phyloP scores from a whole-genome alignment of 2,797 vertebrate species.

The Yasuhikotakia modesta region DNA sequence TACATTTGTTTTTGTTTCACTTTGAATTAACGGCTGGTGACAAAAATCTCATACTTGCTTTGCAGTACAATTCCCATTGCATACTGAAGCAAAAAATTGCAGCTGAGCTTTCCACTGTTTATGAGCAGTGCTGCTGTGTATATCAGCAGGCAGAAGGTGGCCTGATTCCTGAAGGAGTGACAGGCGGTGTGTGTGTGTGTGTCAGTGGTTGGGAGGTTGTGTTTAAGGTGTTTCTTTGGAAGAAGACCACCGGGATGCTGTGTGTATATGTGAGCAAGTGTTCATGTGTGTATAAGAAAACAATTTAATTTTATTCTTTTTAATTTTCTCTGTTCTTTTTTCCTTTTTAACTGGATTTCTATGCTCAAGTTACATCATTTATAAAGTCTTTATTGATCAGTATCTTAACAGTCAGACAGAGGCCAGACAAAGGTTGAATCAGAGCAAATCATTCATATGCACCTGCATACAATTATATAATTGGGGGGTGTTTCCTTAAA shows the following conservation, averaged over 20 bases:
- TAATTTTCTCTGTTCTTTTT: too few species aligned
- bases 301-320: not conserved
- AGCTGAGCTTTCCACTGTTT: constrained; percentile 57
- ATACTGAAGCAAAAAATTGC: constrained; percentile 31
- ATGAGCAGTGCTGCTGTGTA: constrained; percentile 50
- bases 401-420: not conserved
- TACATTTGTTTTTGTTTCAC: constrained; percentile 31
- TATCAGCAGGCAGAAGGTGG: constrained; percentile 59
- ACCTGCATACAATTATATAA: not conserved
- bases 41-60: constrained; percentile 36
- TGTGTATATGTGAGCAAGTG: constrained; percentile 23
- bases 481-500: not conserved
- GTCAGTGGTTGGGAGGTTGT: constrained; percentile 35
- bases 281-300: constrained; percentile 15
- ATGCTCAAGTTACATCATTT: not conserved
- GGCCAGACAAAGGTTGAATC: not conserved
- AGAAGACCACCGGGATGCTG: constrained; percentile 49
- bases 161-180: constrained; percentile 48
- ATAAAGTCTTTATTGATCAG: constrained; percentile 31
- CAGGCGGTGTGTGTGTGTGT: constrained; percentile 41
- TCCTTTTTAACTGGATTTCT: not conserved
- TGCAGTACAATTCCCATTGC: constrained; percentile 26
- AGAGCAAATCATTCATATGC: not conserved
- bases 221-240: constrained; percentile 36
- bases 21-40: constrained; percentile 52